Evolutionary conservation across 2,113 vertebrate genomes (phyloP).

Genomic region (Grantiella picta): DNA sequence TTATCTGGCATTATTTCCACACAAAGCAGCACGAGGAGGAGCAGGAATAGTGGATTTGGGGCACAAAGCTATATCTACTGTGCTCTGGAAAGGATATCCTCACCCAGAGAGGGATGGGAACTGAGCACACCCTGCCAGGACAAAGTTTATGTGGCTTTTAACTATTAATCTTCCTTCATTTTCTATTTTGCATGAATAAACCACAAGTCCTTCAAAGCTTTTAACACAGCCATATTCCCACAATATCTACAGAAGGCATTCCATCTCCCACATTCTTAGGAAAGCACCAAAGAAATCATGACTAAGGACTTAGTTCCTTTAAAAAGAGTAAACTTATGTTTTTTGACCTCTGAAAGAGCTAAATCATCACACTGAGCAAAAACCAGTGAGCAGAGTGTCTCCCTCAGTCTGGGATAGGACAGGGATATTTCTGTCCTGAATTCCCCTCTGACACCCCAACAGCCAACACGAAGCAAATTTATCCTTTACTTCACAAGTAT

Average conservation of each 20-base stretch:
- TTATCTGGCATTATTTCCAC: rapidly evolving
- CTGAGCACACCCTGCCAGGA: rapidly evolving
- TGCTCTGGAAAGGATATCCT: not conserved
- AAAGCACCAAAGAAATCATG: rapidly evolving
- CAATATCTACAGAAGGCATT: not conserved
- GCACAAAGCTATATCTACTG: rapidly evolving
- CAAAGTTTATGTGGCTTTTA: not conserved
- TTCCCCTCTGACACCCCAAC: not conserved
- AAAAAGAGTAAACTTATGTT: not conserved
- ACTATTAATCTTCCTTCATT: not conserved
- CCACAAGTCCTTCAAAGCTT: not conserved
- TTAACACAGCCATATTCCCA: not conserved
- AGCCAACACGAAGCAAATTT: not conserved
- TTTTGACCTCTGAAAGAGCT: not conserved
- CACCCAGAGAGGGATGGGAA: not conserved
- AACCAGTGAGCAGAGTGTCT: not conserved
- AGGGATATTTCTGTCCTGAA: not conserved
- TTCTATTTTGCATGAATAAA: not conserved
- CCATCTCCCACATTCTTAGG: not conserved
- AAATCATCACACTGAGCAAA: not conserved
- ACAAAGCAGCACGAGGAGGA: not conserved
- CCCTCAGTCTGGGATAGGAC: not conserved
- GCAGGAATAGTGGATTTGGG: rapidly evolving
- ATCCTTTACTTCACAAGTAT: not conserved
- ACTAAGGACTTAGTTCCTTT: not conserved